These are phyloP conservation scores for Palythoa caribaeorum DNA, from an alignment of 92 coral and sea anemone genomes.

Conservation along the genomic window DNA sequence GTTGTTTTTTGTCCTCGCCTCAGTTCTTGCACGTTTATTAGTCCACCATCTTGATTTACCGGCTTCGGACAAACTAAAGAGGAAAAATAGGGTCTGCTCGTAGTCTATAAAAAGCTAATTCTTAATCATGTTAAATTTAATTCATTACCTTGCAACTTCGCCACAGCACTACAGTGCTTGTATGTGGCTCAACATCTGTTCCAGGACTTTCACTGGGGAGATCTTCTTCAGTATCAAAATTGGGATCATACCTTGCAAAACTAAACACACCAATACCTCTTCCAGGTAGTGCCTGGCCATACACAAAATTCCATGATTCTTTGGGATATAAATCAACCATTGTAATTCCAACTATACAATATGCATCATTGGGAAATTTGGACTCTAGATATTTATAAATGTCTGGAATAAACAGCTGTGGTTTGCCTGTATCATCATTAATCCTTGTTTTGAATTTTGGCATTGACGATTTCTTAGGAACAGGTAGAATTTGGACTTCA, in stretches of 20 bases:
- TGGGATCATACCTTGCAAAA: slow-evolving; percentile 66
- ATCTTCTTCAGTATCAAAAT: not conserved
- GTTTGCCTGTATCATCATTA: slow-evolving; percentile 15
- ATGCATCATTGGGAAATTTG: slow-evolving; percentile 49
- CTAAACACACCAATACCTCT: slow-evolving; percentile 65
- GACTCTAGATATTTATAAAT: slow-evolving; percentile 22
- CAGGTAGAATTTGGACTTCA: slow-evolving; percentile 35
- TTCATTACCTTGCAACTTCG: slow-evolving; percentile 61
- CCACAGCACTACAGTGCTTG: slow-evolving; percentile 63
- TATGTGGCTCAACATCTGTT: not conserved
- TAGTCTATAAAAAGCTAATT: too few species aligned
- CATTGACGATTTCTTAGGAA: slow-evolving; percentile 34
- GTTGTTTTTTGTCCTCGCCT: too few species aligned
- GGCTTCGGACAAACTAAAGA: too few species aligned
- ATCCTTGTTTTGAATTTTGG: slow-evolving; percentile 55
- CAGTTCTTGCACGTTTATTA: too few species aligned
- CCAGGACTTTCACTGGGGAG: not conserved
- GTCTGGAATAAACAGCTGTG: slow-evolving; percentile 57
- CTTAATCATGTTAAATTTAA: not conserved
- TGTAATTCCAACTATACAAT: slow-evolving; percentile 67
- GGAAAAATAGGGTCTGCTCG: too few species aligned
- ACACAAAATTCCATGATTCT: slow-evolving; percentile 66
- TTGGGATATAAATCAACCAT: slow-evolving; percentile 68
- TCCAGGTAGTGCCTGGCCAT: slow-evolving; percentile 53
- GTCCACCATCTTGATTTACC: too few species aligned